Percentiles rank a stretch among this genome's conserved stretches.
These are phyloP conservation scores for Vanessa tameamea DNA, from an alignment of 1,140 invertebrate species.

Conservation along the genomic window DNA sequence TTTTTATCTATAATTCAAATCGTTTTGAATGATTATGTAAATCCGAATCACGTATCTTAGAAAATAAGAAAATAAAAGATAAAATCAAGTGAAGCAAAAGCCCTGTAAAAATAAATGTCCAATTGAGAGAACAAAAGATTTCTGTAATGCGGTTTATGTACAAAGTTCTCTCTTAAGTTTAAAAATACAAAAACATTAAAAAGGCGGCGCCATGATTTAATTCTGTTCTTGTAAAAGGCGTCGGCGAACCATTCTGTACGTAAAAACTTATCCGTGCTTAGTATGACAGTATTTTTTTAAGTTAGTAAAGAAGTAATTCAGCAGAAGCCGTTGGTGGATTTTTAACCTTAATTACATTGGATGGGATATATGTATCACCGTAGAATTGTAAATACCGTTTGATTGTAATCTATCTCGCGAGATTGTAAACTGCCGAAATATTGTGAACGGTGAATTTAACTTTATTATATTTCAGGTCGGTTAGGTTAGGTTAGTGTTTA, in stretches of 20 bases:
- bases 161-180: conserved; percentile 14
- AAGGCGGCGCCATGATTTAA: conserved; percentile 13
- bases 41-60: background rate
- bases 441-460: too few species aligned
- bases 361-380: background rate
- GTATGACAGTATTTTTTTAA: background rate
- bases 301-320: background rate
- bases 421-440: too few species aligned
- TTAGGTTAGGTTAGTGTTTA: too few species aligned
- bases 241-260: conserved; percentile 10
- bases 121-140: conserved; percentile 10
- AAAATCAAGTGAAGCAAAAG: background rate
- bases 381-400: too few species aligned
- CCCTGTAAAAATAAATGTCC: conserved; percentile 11
- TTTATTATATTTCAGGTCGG: too few species aligned
- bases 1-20: background rate
- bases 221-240: conserved; percentile 15
- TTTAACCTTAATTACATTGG: background rate
- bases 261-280: conserved; percentile 4
- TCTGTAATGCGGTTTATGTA: conserved; percentile 15
- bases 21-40: background rate
- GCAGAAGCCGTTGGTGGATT: background rate
- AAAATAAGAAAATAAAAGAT: background rate
- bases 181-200: conserved; percentile 14
- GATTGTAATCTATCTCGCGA: too few species aligned